These are phyloP conservation scores for Itoplectis maculator DNA, from an alignment of 2,888 invertebrate species.

Conservation along the genomic window DNA sequence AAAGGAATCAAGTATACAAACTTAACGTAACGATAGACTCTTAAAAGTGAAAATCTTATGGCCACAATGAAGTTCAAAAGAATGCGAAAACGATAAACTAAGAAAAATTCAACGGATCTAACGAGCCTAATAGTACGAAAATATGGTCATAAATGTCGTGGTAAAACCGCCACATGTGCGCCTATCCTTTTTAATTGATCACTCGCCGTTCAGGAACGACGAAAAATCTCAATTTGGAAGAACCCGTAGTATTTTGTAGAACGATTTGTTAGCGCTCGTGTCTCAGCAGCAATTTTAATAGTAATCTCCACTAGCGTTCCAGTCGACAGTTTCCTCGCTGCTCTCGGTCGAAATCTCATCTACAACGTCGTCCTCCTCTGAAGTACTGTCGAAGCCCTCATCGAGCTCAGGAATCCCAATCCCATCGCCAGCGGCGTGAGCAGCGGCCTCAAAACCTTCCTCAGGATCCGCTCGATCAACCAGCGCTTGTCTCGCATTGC, in stretches of 20 bases:
- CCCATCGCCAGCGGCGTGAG: slow-evolving; percentile 58
- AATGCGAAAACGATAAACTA: background rate
- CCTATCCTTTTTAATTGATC: slow-evolving; percentile 24
- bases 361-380: slow-evolving; percentile 67
- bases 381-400: slow-evolving; percentile 73
- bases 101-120: slow-evolving; percentile 25
- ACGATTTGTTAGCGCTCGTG: background rate
- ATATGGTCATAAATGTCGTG: slow-evolving; percentile 63
- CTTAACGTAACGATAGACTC: slow-evolving; percentile 60
- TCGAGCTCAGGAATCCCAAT: slow-evolving; percentile 56
- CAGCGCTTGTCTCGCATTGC: slow-evolving; percentile 65
- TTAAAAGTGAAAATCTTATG: slow-evolving; percentile 52
- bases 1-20: slow-evolving; percentile 11
- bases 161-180: slow-evolving; percentile 50
- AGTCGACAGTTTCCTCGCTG: slow-evolving; percentile 55
- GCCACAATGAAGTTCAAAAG: slow-evolving; percentile 39
- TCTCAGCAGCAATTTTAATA: background rate
- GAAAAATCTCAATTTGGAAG: slow-evolving; percentile 33
- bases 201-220: background rate
- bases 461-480: slow-evolving; percentile 64
- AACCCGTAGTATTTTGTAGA: slow-evolving; percentile 23
- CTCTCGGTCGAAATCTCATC: slow-evolving; percentile 48
- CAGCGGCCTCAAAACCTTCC: slow-evolving; percentile 61
- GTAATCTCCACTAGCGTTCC: slow-evolving; percentile 59
- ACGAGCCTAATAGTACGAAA: slow-evolving; percentile 64